Conservation (phyloP, 2,797 vertebrate species). For the Poliocrania exsul region DNA sequence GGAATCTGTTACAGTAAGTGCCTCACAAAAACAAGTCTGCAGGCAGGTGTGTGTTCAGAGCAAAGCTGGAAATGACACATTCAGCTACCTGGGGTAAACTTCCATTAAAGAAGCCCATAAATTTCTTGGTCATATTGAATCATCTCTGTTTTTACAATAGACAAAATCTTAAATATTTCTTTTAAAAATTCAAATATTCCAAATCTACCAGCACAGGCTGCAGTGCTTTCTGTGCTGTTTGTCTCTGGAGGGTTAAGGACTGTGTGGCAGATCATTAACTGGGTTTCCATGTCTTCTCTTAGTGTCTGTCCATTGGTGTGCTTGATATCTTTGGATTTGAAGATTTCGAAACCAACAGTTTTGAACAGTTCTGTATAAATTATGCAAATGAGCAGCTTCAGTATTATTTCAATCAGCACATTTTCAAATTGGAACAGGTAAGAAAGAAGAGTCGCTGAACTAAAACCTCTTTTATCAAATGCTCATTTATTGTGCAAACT, state of each 20-base stretch:
- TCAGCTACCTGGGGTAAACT: neutral
- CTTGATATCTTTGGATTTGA: conserved; percentile 98
- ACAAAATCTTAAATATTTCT: neutral
- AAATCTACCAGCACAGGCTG: neutral
- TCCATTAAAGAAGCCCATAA: neutral
- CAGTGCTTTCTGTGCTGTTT: neutral
- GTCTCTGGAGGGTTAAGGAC: neutral
- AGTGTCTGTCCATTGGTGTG: conserved; percentile 97
- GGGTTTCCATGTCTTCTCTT: neutral
- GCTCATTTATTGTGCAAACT: neutral
- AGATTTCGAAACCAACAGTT: conserved; percentile 97
- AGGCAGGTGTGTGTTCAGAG: neutral
- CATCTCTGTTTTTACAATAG: neutral
- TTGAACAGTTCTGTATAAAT: conserved; percentile 99
- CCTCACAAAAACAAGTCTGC: neutral
- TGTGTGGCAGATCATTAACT: neutral
- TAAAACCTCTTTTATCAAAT: neutral
- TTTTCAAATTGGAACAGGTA: conserved; percentile 98
- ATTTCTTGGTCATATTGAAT: neutral
- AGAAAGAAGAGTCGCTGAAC: neutral
- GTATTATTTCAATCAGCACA: conserved; percentile 99
- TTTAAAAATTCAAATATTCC: neutral
- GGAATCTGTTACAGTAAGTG: conserved; percentile 87
- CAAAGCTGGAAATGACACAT: neutral
- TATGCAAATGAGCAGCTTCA: conserved; percentile 98